Evolutionary conservation across 2,888 invertebrate species (phyloP).

Genomic region (Scrobipalpa costella): DNA sequence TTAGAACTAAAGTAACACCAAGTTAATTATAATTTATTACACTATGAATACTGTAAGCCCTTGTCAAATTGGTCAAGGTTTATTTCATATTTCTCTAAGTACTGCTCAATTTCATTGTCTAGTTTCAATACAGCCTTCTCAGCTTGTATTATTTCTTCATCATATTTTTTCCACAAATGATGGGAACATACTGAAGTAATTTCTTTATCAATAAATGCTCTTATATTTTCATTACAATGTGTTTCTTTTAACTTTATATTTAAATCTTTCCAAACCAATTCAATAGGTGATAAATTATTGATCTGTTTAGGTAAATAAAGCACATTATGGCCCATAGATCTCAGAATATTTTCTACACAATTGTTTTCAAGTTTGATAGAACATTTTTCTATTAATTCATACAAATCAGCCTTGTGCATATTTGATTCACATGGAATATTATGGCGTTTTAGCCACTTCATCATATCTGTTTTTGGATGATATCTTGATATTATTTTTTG

Average conservation of each 20-base stretch:
- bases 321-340: slow-evolving; percentile 53
- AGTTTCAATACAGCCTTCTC: slow-evolving; percentile 44
- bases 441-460: slow-evolving; percentile 47
- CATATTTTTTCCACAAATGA: slow-evolving; percentile 27
- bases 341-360: slow-evolving; percentile 47
- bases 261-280: slow-evolving; percentile 48
- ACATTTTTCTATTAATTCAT: slow-evolving; percentile 47
- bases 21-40: no score
- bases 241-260: slow-evolving; percentile 25
- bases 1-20: no score
- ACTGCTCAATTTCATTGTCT: slow-evolving; percentile 42
- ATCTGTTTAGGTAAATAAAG: slow-evolving; percentile 49
- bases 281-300: slow-evolving; percentile 48
- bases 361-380: slow-evolving; percentile 34
- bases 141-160: slow-evolving; percentile 33
- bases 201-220: not conserved
- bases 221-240: not conserved
- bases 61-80: not conserved
- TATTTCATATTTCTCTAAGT: slow-evolving; percentile 37
- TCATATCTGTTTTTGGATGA: slow-evolving; percentile 52
- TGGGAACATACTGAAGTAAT: not conserved
- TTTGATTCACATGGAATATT: slow-evolving; percentile 49
- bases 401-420: slow-evolving; percentile 55
- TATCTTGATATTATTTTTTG: slow-evolving; percentile 44
- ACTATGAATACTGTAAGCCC: no score